These are phyloP conservation scores for Paraescarpia echinospica DNA, from an alignment of 1,140 invertebrate genomes.

Conservation along the genomic window DNA sequence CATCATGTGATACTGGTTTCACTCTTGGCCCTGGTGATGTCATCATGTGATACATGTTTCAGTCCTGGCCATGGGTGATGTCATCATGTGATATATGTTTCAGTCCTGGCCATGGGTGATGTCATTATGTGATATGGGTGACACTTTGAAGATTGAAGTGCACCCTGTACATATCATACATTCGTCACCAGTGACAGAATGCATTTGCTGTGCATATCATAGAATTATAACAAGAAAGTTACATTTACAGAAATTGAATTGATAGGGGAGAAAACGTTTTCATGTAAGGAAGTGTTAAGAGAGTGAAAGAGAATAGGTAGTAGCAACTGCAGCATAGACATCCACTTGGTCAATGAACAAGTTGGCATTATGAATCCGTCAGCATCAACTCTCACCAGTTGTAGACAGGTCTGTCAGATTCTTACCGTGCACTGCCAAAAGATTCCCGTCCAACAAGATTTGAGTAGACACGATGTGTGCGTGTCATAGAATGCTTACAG, in stretches of 20 bases:
- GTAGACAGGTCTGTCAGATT: background rate
- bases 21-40: too few species aligned
- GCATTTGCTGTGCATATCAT: background rate
- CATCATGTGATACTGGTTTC: too few species aligned
- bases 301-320: background rate
- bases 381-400: background rate
- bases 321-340: background rate
- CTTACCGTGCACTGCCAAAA: background rate
- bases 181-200: background rate
- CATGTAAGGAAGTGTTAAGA: background rate
- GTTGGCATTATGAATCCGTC: background rate
- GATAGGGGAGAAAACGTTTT: background rate
- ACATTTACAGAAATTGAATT: background rate
- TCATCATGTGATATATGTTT: too few species aligned
- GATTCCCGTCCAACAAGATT: background rate
- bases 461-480: background rate
- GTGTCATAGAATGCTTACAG: background rate
- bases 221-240: background rate
- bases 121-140: too few species aligned
- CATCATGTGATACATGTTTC: too few species aligned
- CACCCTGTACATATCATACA: background rate
- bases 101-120: too few species aligned
- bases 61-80: too few species aligned
- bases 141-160: background rate
- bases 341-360: background rate